These are phyloP conservation scores for Psococerastis gibbosa DNA, from an alignment of 2,888 invertebrate species.

Conservation along the genomic window DNA sequence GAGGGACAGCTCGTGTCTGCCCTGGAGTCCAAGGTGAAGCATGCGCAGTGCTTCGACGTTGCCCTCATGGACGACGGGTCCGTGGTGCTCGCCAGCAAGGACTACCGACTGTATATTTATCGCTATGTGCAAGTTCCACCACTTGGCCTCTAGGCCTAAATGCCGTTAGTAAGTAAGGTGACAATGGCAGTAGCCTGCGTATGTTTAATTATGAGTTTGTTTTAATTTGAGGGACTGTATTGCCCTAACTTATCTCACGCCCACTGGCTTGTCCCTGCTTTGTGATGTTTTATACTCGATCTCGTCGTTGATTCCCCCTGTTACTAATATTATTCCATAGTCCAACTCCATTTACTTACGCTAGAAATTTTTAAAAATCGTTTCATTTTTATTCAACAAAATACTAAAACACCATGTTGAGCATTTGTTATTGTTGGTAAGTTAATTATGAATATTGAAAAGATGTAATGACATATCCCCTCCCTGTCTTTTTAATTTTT, in stretches of 20 bases:
- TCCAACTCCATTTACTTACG: not conserved
- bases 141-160: slow-evolving; percentile 45
- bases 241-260: not conserved
- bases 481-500: slow-evolving; percentile 7
- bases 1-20: slow-evolving; percentile 95
- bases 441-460: slow-evolving; percentile 8
- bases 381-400: slow-evolving; percentile 2
- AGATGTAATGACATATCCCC: slow-evolving; percentile 8
- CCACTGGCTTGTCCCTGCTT: not conserved
- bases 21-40: slow-evolving; percentile 97
- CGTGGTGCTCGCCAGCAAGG: slow-evolving; percentile 96
- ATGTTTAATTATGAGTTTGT: too few species aligned
- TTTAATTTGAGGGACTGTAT: too few species aligned
- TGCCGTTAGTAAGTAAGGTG: too few species aligned
- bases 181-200: too few species aligned
- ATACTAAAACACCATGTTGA: slow-evolving; percentile 10
- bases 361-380: slow-evolving; percentile 3
- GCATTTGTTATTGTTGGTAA: slow-evolving; percentile 10
- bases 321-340: slow-evolving; percentile 10
- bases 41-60: slow-evolving; percentile 99
- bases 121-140: slow-evolving; percentile 91
- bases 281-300: slow-evolving; percentile 6
- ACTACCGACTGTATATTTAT: slow-evolving; percentile 97
- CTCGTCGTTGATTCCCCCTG: slow-evolving; percentile 12
- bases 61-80: slow-evolving; percentile 98